Conservation (phyloP, 2,888 invertebrate genomes). For the Tanytarsus gracilentus region DNA sequence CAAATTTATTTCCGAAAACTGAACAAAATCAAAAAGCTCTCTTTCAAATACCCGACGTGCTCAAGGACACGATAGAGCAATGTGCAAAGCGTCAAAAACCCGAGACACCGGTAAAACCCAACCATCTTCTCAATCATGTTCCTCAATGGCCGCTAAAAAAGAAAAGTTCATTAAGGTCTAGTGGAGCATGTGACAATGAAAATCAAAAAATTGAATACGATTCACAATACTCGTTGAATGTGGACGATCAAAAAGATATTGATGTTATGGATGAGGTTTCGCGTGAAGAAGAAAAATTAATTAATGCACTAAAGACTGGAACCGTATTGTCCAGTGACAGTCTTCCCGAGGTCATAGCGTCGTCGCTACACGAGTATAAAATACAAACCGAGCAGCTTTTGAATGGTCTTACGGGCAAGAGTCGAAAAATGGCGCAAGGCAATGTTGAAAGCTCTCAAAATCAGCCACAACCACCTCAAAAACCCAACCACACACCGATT, state of each 20-base stretch:
- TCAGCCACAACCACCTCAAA: conserved; percentile 39
- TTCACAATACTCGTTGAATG: conserved; percentile 25
- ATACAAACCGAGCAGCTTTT: conserved; percentile 12
- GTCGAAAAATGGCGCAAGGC: background rate
- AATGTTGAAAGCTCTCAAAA: conserved; percentile 54
- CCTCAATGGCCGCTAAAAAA: conserved; percentile 55
- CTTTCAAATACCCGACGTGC: conserved; percentile 32
- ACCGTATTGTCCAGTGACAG: conserved; percentile 43
- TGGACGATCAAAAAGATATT: conserved; percentile 29
- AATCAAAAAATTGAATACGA: conserved; percentile 30
- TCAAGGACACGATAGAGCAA: conserved; percentile 32
- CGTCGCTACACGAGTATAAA: conserved; percentile 31
- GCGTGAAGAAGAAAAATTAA: conserved; percentile 69
- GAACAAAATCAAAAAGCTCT: conserved; percentile 14
- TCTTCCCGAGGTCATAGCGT: conserved; percentile 33
- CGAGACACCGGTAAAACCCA: conserved; percentile 35
- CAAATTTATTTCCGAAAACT: too few species aligned
- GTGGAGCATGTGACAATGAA: conserved; percentile 31
- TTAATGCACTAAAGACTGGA: conserved; percentile 70
- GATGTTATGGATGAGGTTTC: conserved; percentile 62
- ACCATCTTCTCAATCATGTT: conserved; percentile 34
- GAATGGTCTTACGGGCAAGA: conserved; percentile 26
- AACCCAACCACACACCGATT: conserved; percentile 26
- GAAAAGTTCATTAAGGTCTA: too few species aligned
- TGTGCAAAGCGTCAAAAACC: conserved; percentile 31